Evolutionary conservation across 2,888 invertebrate species (phyloP), one percentile per base, ranked within the genome.

Genomic region (Andrena camellia): DNA sequence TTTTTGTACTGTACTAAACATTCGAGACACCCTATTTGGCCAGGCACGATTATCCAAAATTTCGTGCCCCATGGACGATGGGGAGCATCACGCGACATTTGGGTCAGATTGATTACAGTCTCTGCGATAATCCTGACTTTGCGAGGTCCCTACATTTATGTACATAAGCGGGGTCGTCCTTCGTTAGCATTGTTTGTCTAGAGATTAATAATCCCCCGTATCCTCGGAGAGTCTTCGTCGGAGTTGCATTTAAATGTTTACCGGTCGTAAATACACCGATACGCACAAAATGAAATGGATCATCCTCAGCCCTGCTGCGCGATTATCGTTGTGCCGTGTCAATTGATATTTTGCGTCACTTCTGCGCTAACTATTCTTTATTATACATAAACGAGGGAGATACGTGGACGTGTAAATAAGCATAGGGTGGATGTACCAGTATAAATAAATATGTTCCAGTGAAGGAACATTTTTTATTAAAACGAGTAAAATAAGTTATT

Each of bases 101-200:
- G 57, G 3, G 20, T 13, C 60, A 77, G 77, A 85, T 83, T 70
- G 85, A 85, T 85, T 81, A 57, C 10, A 80, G 76, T 68, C 29
- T 70, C 62, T 59, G 57, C 67, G 66, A 52, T 64, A 80, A 78
- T 76, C 74, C 66, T 60, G 73, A 83, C 85, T 83, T 86, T 59
- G 64, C 74, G 57, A 48, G 33, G 74, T 74, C 72, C 68, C 35
- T 70, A 29, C 70, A 71, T 77, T 85, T 83, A 69, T 77, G 77
- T 81, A 74, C 85, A 74, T 57, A 86, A 68, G 71, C 70, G 35
- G 66, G 73, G 48, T 71, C 78, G 73, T 69, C 81, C 78, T 86
- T 86, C 86, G 86, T 86, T 86, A 86, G 86, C 67, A 73, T 64
- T 70, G 83, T 85, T 86, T 86, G 83, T 74, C 64, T n/a, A 63